Conservation (phyloP, 2,113 vertebrate species). For the Arizona elegans region DNA sequence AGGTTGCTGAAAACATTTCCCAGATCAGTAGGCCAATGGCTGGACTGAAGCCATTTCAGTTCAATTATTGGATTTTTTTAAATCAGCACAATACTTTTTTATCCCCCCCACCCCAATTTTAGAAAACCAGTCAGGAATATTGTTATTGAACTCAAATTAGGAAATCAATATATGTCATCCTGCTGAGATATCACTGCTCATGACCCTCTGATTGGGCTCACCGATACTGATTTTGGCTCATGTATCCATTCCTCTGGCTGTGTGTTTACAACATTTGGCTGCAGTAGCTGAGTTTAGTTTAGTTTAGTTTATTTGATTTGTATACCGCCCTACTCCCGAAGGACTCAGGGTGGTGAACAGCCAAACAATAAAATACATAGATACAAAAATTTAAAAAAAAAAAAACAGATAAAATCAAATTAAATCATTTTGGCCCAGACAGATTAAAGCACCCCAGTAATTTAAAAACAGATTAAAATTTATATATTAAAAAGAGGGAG, state of each 20-base stretch:
- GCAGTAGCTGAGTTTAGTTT: neutral
- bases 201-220: neutral
- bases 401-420: too few relatives aligned
- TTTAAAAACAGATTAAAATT: too few relatives aligned
- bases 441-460: too few relatives aligned
- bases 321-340: too few relatives aligned
- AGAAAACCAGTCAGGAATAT: neutral
- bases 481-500: too few relatives aligned
- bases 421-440: too few relatives aligned
- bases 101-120: neutral
- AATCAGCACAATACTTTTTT: neutral
- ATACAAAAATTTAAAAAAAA: too few relatives aligned
- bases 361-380: too few relatives aligned
- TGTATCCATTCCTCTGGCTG: neutral
- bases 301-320: too few relatives aligned
- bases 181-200: neutral
- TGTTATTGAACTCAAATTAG: neutral
- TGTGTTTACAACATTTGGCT: neutral
- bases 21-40: neutral
- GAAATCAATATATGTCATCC: neutral
- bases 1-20: neutral
- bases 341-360: too few relatives aligned
- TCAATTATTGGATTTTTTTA: neutral
- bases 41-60: neutral
- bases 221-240: neutral